A percentile compares a stretch with the other conserved stretches of the same genome.
These are phyloP conservation scores for Dichetophora obliterata DNA, from an alignment of 2,888 invertebrate genomes.

Conservation along the genomic window DNA sequence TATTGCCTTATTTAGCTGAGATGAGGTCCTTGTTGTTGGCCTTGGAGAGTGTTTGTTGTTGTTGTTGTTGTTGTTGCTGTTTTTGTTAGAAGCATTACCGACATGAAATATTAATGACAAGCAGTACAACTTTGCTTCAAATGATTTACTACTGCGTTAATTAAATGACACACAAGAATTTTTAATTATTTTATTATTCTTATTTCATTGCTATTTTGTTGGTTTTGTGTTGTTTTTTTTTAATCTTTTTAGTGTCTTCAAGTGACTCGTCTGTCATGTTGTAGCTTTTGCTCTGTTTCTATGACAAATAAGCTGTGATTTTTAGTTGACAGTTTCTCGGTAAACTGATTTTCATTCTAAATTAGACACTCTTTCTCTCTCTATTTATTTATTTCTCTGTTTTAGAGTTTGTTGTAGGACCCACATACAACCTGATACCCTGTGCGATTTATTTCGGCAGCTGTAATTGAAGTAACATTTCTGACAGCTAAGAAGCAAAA, in stretches of 20 bases:
- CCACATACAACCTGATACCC: too few relatives aligned
- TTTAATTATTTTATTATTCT: background rate
- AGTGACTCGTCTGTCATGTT: background rate
- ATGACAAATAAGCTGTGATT: constrained; percentile 56
- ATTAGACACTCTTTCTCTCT: constrained; percentile 51
- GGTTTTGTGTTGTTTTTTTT: constrained; percentile 13
- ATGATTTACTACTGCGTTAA: constrained; percentile 43
- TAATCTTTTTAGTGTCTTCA: background rate
- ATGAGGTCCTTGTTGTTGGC: background rate
- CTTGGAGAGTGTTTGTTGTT: too few relatives aligned
- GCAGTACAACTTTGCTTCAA: constrained; percentile 24
- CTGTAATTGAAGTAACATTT: background rate
- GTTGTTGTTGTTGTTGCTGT: too few relatives aligned
- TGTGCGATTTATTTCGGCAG: background rate
- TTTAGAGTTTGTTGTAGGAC: background rate
- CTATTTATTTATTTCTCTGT: background rate
- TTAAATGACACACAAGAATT: constrained; percentile 43
- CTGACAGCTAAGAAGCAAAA: background rate
- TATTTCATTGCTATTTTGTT: background rate
- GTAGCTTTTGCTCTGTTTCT: background rate
- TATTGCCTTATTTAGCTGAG: background rate
- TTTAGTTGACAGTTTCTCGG: constrained; percentile 60
- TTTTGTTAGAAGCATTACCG: too few relatives aligned
- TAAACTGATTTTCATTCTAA: constrained; percentile 64
- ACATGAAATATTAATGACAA: too few relatives aligned